Base-by-base conservation (phyloP, 2,888 invertebrate species). In the Pantelozetes paolii region DNA sequence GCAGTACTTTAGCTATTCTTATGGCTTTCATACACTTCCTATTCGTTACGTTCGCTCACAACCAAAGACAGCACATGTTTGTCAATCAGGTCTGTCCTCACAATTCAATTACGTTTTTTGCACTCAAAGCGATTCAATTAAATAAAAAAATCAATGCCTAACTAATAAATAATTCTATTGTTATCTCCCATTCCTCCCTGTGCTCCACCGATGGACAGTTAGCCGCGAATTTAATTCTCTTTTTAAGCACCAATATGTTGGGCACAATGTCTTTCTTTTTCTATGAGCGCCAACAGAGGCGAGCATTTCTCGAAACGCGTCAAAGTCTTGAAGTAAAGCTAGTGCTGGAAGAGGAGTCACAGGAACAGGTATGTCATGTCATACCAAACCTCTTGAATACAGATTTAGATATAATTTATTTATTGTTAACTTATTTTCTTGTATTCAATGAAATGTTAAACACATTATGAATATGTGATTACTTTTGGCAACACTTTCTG, bases 291-390 rank as follows among this genome's bases (percentile, higher is more conserved):
- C 92, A 93, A 83, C 94, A 94, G 81, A 86, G 94, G 67, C 86
- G 89, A 74, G 93, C 94, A 62, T 94, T 94, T 82, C 85, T 91
- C 77, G 93, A 94, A 83, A 94, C 94, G 5, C 89, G 93, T 80
- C 89, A 91, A 83, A 94, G 94, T 79, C 85, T 95, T 77, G 91
- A 92, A 81, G 92, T 94, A 79, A 94, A 94, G 83, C 87, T 94
- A 80, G 90, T 92, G 73, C 92, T 95, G 79, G 94, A 95, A 83
- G 92, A 94, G 81, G 93, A 94, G 83, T 92, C 93, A 78, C 90
- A 90, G 75, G 94, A 95, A 82, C 92, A 93, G 88, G 92, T 92
- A 80, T 76, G 62, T 13, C 23, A 54, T 23, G 9, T 6, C 26
- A 13, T 6, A 20, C 6, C 50, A 45, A 13, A 45, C 13, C 45